Conservation (phyloP, 2,113 vertebrate species). For the Psephotus haematonotus region DNA sequence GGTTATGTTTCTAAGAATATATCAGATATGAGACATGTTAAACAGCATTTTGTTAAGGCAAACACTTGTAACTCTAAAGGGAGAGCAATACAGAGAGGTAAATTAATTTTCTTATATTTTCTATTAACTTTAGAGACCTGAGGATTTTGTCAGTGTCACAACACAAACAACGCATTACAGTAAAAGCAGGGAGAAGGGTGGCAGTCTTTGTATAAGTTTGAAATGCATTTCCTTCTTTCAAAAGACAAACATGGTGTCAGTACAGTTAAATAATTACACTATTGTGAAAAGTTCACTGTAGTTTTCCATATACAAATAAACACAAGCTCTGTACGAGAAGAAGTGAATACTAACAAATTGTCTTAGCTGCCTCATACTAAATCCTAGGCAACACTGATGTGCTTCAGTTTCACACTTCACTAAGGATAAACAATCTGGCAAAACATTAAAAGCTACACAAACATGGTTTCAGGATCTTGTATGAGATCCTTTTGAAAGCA, state of each 20-base stretch:
- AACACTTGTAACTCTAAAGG: neutral
- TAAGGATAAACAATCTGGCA: constrained; percentile 33
- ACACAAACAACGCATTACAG: neutral
- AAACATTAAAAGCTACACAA: constrained; percentile 41
- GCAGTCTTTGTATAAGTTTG: neutral
- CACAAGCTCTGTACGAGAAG: neutral
- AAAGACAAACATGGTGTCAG: neutral
- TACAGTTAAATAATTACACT: neutral
- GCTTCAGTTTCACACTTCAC: constrained; percentile 35
- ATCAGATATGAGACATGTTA: neutral
- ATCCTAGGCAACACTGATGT: constrained; percentile 41
- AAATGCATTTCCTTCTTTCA: neutral
- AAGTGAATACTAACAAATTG: neutral
- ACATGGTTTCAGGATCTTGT: constrained; percentile 52
- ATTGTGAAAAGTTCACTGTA: neutral
- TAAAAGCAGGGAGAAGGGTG: neutral
- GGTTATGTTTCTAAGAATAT: neutral
- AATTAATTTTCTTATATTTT: neutral
- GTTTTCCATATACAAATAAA: neutral
- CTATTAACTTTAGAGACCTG: neutral
- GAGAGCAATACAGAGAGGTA: neutral
- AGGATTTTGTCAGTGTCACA: neutral
- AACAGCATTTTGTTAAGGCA: neutral
- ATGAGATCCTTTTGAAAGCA: constrained; percentile 19
- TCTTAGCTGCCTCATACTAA: constrained; percentile 21